Base-by-base conservation (phyloP, 2,113 vertebrate species). In the Pyrgilauda ruficollis region DNA sequence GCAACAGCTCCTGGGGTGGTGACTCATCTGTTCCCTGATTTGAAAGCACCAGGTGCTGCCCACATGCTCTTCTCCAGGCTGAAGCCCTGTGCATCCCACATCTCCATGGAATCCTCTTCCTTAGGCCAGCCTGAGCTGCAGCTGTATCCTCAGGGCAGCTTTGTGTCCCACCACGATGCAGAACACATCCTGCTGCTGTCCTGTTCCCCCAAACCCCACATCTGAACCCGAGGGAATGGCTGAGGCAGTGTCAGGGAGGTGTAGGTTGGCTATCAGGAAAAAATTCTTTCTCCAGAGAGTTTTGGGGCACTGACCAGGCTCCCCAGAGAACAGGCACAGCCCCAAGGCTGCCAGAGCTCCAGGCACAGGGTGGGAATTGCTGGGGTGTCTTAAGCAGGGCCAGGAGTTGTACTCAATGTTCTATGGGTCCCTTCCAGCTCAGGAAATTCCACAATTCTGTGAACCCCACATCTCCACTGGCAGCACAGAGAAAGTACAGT, bases 241-340 rank as follows among this genome's bases (percentile, higher is more conserved):
- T 56, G 35, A 3, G 3, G 49, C n/a, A 43, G 17, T 49, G 21
- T 11, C 41, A 49, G 41, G 26, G 4, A 0, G 47, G 15, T 6
- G 47, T 6, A n/a, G 28, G 39, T 6, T 33, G 26, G 56, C 1
- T 6, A 2, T 33, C 49, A 49, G 41, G n/a, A 0, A 7, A 55
- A 75, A 11, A 7, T 49, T 56, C 55, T 10, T 69, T 7, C 41
- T 10, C 30, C 63, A 49, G 31, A 63, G 22, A 1, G 11, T 53
- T 55, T 1, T 62, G 47, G 74, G 63, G 62, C 55, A 68, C 30
- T 41, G 70, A 0, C 2, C 70, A 76, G 18, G 55, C 70, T 83
- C n/a, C 62, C 55, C 87, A 76, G 55, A 47, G 63, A 22, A 53
- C 7, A 30, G 21, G 4, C 55, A 55, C 8, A 1, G 55, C 39